phyloP scores from a whole-genome alignment of 2,113 vertebrate species.

The Mugil cephalus region DNA sequence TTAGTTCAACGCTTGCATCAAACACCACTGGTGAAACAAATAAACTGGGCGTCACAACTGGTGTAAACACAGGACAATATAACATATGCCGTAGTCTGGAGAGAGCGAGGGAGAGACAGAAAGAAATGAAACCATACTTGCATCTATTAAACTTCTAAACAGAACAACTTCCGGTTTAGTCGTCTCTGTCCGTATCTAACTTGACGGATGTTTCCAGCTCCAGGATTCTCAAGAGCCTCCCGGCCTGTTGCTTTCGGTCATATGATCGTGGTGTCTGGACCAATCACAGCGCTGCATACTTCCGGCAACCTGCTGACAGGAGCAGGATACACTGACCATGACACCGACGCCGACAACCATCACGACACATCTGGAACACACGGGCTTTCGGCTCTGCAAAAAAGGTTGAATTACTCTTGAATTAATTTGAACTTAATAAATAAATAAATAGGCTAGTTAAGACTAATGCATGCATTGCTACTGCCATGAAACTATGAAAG shows the following conservation, averaged over 20 bases:
- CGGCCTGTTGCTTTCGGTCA: conserved; percentile 52
- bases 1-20: not conserved
- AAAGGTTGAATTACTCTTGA: too few species aligned
- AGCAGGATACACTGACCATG: too few species aligned
- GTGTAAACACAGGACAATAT: too few species aligned
- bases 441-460: too few species aligned
- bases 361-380: too few species aligned
- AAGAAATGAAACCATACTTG: not conserved
- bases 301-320: not conserved
- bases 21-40: not conserved
- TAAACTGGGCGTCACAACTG: not conserved
- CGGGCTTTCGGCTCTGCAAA: too few species aligned
- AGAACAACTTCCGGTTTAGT: conserved; percentile 4
- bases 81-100: not conserved
- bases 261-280: conserved; percentile 32
- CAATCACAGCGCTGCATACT: conserved; percentile 41
- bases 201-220: not conserved
- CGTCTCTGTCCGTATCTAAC: fast-evolving
- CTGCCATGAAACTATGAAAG: too few species aligned
- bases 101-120: not conserved
- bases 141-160: not conserved
- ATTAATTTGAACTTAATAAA: too few species aligned
- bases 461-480: too few species aligned
- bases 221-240: conserved; percentile 10
- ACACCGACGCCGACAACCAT: too few species aligned